Conservation (phyloP, 2,113 vertebrate species). For the Dryoscopus gambensis region DNA sequence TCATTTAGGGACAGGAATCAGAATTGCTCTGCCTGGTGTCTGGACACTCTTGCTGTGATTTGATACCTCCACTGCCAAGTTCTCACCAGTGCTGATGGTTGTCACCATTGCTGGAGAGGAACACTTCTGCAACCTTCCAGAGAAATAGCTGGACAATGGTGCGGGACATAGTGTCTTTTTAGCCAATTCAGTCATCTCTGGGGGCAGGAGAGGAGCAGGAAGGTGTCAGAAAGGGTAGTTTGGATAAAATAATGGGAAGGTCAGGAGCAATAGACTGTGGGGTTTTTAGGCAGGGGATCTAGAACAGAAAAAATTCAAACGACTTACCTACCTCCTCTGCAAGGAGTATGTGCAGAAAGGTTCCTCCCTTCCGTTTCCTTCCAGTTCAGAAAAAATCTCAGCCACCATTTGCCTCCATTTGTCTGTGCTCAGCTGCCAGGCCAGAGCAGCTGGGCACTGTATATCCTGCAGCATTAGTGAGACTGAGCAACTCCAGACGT, state of each 20-base stretch:
- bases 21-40: background rate
- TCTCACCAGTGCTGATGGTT: background rate
- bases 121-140: background rate
- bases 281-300: background rate
- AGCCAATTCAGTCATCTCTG: background rate
- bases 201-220: background rate
- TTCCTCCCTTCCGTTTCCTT: rapidly evolving
- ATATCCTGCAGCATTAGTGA: background rate
- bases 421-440: background rate
- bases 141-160: background rate
- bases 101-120: background rate
- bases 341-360: background rate
- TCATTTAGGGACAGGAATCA: background rate
- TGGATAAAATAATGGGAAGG: background rate
- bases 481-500: background rate
- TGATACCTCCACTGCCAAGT: background rate
- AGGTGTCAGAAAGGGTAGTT: background rate
- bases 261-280: background rate
- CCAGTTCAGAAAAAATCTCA: background rate
- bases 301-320: background rate
- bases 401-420: background rate
- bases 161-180: background rate
- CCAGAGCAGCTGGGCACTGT: background rate
- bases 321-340: background rate
- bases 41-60: background rate